A percentile compares a stretch with the other conserved stretches of the same genome.
These are phyloP conservation scores for Octopus bimaculoides DNA, from an alignment of 1,140 invertebrate genomes.

Conservation along the genomic window DNA sequence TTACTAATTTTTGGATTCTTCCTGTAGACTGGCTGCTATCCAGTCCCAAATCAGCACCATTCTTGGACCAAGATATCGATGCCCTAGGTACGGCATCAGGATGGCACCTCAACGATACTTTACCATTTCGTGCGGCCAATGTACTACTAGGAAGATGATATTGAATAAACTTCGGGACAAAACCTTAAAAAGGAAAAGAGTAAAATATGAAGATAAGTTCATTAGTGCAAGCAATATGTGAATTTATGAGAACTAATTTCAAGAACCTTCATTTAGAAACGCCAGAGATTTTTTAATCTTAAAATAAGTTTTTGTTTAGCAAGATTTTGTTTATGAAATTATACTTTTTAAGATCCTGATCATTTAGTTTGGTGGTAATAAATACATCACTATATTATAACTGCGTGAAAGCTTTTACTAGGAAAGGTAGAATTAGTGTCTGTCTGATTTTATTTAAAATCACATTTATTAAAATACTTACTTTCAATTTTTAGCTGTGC, in stretches of 20 bases:
- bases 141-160: conserved; percentile 81
- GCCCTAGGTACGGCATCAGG: conserved; percentile 93
- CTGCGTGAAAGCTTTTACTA: neutral
- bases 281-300: neutral
- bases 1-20: conserved; percentile 24
- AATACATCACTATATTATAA: neutral
- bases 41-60: conserved; percentile 73
- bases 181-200: conserved; percentile 59
- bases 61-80: conserved; percentile 85
- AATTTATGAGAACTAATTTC: neutral
- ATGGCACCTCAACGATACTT: conserved; percentile 86
- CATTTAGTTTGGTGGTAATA: neutral
- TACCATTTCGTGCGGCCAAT: conserved; percentile 84
- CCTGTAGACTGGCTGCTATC: neutral
- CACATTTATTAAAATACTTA: neutral
- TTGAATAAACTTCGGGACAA: conserved; percentile 88
- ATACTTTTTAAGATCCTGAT: neutral
- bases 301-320: neutral
- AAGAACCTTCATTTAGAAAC: neutral
- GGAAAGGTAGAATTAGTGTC: conserved; percentile 57
- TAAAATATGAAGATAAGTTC: neutral
- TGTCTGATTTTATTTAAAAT: too few relatives aligned
- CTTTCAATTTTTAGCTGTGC: conserved; percentile 76
- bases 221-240: neutral
- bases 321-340: neutral